Base-by-base conservation (phyloP, 2,113 vertebrate species). In the Poeciliopsis prolifica region DNA sequence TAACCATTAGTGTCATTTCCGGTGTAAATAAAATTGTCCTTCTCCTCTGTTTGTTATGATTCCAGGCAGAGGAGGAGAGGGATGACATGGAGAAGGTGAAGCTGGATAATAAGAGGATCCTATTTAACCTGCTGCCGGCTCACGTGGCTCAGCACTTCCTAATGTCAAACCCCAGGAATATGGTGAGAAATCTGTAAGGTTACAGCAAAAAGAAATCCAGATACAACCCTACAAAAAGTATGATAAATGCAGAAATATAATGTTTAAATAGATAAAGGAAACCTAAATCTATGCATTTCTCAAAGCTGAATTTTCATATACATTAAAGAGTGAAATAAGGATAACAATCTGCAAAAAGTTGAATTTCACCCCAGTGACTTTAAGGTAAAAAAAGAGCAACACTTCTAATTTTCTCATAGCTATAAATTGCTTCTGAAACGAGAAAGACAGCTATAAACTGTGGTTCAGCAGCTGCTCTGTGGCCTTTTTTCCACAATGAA, bases 111-210 rank as follows among this genome's bases (percentile, higher is more conserved):
- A 98, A 98, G 90, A 94, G 98, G 89, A 99, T 99, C 90, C 95
- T 99, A 78, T 99, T 99, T 91, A 99, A 99, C 88, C 93, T 99
- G 61, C 94, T 99, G 77, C 98, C 98, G 0, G 98, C 97, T 61
- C 98, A 99, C 1, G 98, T 99, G 40, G 98, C 98, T 42, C 97
- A 99, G 81, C 98, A 99, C 87, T 99, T 99, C 92, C 96, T 99
- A 67, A 96, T 97, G 95, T 99, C 98, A 60, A 99, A 99, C 87
- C 98, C 98, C 81, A 95, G 98, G 75, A 99, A 98, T 89, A 99
- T 99, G 98, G 98, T 99, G 94, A 96, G 94, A 30, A 84, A 62
- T 15, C 35, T 30, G 14, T 29, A 19, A 48, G 28, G 19, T 37
- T 28, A 74, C 28, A 29, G 30, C 5, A 40, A 65, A 40, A 19